Base-by-base conservation (phyloP, 2,113 vertebrate species). In the Hirundichthys speculiger region DNA sequence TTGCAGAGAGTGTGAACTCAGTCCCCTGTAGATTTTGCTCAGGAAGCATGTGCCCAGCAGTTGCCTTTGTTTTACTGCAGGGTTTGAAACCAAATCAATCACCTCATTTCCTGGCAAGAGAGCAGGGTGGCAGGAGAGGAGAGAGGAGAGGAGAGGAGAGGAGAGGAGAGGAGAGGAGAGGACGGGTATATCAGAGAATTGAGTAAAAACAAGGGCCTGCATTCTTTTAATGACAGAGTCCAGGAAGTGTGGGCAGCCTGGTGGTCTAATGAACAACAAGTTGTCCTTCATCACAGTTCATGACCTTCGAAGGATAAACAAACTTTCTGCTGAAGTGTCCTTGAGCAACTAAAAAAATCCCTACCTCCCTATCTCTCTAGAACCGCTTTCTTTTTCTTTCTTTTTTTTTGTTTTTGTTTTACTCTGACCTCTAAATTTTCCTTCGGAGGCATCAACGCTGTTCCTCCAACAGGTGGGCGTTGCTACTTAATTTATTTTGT, bases 91-190 rank as follows among this genome's bases (percentile, higher is more conserved):
- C 13, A 46, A 86, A 71, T 78, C 83, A 61, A 45, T 78, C 75
- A 69, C 68, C 69, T 80, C 80, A 69, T 82, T 82, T 87, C 80
- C 85, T 80, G 65, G 53, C 34, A 73, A 64, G 75, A 65, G 57
- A 48, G 40, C 43, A 64, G 51, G 54, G 63, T 55, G 63, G 66
- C 34, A 69, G 5, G 24, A 46, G 62, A 59, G 75, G 73, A 74
- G 51, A 73, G 80, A 68, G 48, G 52, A 61, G 48, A 69, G 15
- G n/a, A 27, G 4, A 13, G 34, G 10, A 41, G 30, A 14, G 34
- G 20, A 40, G 21, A 42, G 4, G 14, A 19, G 13, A 14, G 41
- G 9, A 30, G 14, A 34, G 30, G 30, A 34, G 30, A 34, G 30
- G n/a, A n/a, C n/a, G 3, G 51, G 30, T 22, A 34, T 18, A 53